Evolutionary conservation across 2,888 invertebrate genomes (phyloP).

Genomic region (Ophion costatus): DNA sequence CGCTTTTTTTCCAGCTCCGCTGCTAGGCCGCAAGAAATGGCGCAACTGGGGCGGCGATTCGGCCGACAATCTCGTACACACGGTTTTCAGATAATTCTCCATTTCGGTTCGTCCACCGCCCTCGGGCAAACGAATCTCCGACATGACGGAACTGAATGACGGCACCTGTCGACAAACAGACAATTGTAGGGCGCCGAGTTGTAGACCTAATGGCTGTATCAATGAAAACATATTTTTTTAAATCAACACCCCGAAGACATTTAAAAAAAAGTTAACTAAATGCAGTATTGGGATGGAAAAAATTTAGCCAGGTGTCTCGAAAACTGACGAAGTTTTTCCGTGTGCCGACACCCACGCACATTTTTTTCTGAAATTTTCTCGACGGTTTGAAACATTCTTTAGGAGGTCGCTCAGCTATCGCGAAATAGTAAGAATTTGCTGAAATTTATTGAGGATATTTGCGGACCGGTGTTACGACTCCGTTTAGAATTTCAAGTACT

Average conservation of each 20-base stretch:
- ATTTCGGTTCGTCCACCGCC: conserved; percentile 79
- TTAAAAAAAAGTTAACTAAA: neutral
- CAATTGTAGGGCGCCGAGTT: neutral
- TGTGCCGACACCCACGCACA: too few relatives aligned
- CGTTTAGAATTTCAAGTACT: too few relatives aligned
- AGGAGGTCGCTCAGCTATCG: too few relatives aligned
- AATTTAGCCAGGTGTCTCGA: too few relatives aligned
- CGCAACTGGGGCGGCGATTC: conserved; percentile 78
- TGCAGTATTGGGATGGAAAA: too few relatives aligned
- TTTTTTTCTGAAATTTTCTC: too few relatives aligned
- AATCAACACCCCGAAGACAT: neutral
- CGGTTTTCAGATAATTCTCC: conserved; percentile 77
- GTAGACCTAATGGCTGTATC: too few relatives aligned
- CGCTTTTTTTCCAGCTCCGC: conserved; percentile 80
- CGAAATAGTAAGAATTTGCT: too few relatives aligned
- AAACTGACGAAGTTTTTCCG: too few relatives aligned
- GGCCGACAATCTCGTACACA: conserved; percentile 76
- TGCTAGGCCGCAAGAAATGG: conserved; percentile 80
- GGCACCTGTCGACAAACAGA: conserved; percentile 69
- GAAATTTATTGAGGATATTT: too few relatives aligned
- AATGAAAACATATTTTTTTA: neutral
- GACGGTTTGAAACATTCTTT: too few relatives aligned
- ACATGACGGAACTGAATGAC: conserved; percentile 73
- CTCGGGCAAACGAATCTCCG: conserved; percentile 77
- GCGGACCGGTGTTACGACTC: too few relatives aligned